Evolutionary conservation across 1,140 invertebrate genomes (phyloP), one percentile per base, ranked within the genome.

Genomic region (Drosophila mayri): DNA sequence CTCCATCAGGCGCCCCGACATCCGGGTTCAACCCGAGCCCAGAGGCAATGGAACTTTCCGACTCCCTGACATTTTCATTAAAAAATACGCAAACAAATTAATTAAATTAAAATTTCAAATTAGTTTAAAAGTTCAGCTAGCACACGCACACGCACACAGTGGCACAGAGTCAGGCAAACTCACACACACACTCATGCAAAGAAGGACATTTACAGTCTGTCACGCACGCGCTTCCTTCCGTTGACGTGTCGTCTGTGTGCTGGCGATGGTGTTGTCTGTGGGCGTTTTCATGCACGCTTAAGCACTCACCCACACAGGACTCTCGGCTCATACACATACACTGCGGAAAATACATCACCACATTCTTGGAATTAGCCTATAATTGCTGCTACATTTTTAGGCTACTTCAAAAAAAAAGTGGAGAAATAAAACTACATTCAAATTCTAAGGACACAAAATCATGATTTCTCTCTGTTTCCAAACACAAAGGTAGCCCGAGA

Each of bases 21-120:
- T 22, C 40, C 58, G 67, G 35, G 35, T 35, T 54, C 35, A 57
- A 28, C 9, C 43, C 32, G 14, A 18, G 20, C 38, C 30, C 49
- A 49, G 22, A 22, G 25, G 54, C 65, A 1, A 30, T 22, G 64
- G 43, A 47, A 46, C 32, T 47, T 38, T 47, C 32, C 41, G 32
- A 60, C 54, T 49, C 30, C 35, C 41, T 49, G 61, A 75, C 46
- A 76, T 67, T 60, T 67, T 66, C 44, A 77, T 64, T 78, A 59
- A 75, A 74, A 68, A 85, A 70, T 67, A 47, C 63, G 65, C 70
- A 76, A 61, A 65, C 82, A 86, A 86, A 86, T 86, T 86, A 86
- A 86, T 81, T 86, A 81, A 86, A 86, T 86, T 86, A 79, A 81
- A 79, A 79, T 86, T 86, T 79, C 79, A 86, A 86, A 86, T 86